Evolutionary conservation across 2,113 vertebrate genomes (phyloP).

Genomic region (Tragelaphus imberbis): DNA sequence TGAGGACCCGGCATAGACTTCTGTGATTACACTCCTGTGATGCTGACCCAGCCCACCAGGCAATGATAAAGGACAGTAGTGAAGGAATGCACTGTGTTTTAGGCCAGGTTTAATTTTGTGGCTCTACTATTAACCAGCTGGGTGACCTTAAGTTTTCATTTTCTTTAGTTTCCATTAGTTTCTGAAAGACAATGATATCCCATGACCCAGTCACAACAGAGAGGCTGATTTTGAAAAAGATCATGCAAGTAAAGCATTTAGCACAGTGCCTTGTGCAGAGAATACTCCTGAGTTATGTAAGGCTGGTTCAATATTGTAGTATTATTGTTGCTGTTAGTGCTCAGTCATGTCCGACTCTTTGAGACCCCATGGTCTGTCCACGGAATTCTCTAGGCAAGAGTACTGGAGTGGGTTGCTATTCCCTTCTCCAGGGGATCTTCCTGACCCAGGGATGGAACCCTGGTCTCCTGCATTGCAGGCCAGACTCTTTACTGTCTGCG

Average conservation of each 20-base stretch:
- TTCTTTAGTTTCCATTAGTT: background rate
- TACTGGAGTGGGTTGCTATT: background rate
- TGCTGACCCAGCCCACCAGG: background rate
- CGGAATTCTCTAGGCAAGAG: background rate
- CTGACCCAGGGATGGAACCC: background rate
- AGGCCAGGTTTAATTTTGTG: background rate
- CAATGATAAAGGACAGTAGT: background rate
- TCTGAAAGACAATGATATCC: background rate
- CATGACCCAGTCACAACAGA: background rate
- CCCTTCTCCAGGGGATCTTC: background rate
- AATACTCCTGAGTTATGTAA: background rate
- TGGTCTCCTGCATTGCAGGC: background rate
- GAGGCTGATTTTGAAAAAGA: background rate
- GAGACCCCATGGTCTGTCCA: background rate
- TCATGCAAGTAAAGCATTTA: background rate
- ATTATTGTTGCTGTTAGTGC: background rate
- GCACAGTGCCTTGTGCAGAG: background rate
- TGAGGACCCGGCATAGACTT: background rate
- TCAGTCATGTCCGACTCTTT: background rate
- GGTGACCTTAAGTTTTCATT: background rate
- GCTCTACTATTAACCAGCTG: background rate
- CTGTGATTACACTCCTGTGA: background rate
- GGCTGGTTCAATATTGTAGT: background rate
- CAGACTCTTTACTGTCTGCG: rapidly evolving
- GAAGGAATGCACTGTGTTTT: background rate